A percentile compares a stretch with the other conserved stretches of the same genome.
Conservation (phyloP, 2,888 invertebrate genomes). For the Meandrusa payeni region DNA sequence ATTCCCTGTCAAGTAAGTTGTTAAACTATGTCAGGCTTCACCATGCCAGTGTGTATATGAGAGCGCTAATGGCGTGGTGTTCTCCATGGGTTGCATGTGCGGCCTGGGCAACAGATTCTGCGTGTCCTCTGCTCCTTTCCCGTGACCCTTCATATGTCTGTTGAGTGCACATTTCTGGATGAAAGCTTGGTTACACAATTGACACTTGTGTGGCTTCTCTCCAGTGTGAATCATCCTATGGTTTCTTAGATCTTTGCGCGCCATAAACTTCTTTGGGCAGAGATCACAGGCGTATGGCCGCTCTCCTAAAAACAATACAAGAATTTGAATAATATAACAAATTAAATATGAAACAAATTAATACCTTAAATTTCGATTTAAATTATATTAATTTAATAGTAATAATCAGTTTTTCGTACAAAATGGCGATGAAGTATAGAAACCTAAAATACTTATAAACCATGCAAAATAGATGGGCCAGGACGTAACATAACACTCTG, state of each 20-base stretch:
- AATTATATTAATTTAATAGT: too few relatives aligned
- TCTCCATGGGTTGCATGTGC: slow-evolving; percentile 27
- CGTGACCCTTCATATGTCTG: slow-evolving; percentile 89
- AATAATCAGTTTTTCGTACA: too few relatives aligned
- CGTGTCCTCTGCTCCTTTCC: slow-evolving; percentile 36
- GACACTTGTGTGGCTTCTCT: slow-evolving; percentile 95
- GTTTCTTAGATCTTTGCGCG: slow-evolving; percentile 95
- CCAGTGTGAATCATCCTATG: slow-evolving; percentile 95
- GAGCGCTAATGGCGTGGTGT: slow-evolving; percentile 25
- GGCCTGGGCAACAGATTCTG: slow-evolving; percentile 27
- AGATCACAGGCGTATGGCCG: slow-evolving; percentile 91
- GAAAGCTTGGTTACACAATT: slow-evolving; percentile 93
- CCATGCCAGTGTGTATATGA: slow-evolving; percentile 32
- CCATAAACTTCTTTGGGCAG: slow-evolving; percentile 95
- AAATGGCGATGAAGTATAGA: too few relatives aligned
- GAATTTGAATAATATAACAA: too few relatives aligned
- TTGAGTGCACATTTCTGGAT: slow-evolving; percentile 96
- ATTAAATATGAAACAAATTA: too few relatives aligned
- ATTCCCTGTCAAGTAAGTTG: too few relatives aligned
- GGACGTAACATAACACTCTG: too few relatives aligned
- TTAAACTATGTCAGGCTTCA: slow-evolving; percentile 24
- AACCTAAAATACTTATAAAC: too few relatives aligned
- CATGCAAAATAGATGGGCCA: too few relatives aligned
- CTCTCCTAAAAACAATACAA: slow-evolving; percentile 74
- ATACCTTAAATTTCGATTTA: too few relatives aligned